Percentiles rank a stretch among this genome's conserved stretches.
These are phyloP conservation scores for Palaemon carinicauda DNA, from an alignment of 1,140 invertebrate species.

Conservation along the genomic window DNA sequence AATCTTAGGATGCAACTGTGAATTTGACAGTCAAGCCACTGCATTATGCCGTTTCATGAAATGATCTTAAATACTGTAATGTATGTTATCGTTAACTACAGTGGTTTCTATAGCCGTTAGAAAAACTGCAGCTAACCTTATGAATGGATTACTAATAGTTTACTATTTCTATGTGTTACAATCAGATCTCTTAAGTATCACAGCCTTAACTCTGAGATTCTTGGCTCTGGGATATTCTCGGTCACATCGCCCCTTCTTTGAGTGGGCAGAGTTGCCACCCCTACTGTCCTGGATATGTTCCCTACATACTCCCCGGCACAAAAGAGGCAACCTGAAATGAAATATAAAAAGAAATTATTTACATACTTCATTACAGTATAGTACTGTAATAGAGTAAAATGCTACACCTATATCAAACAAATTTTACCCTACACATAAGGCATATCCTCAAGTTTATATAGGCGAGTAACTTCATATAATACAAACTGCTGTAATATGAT, in stretches of 20 bases:
- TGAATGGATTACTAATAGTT: not conserved
- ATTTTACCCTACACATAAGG: too few relatives aligned
- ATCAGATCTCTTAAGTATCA: constrained; percentile 43
- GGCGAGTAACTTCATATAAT: too few relatives aligned
- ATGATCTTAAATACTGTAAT: constrained; percentile 13
- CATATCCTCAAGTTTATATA: too few relatives aligned
- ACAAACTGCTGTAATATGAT: too few relatives aligned
- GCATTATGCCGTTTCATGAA: constrained; percentile 17
- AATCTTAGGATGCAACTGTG: too few relatives aligned
- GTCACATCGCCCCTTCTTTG: constrained; percentile 11
- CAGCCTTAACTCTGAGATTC: constrained; percentile 40
- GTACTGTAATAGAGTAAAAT: not conserved
- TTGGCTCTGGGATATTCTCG: not conserved
- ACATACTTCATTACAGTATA: not conserved
- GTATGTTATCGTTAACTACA: not conserved
- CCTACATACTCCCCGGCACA: constrained; percentile 38
- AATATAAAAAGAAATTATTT: not conserved
- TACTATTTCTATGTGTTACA: constrained; percentile 29
- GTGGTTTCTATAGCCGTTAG: not conserved
- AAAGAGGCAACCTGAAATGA: constrained; percentile 34
- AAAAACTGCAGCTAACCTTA: constrained; percentile 12
- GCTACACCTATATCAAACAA: too few relatives aligned
- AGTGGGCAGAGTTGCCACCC: constrained; percentile 14
- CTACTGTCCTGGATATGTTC: not conserved
- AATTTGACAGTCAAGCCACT: too few relatives aligned